Evolutionary conservation across 2,797 vertebrate genomes (phyloP).

Genomic region (Anguilla marmorata): DNA sequence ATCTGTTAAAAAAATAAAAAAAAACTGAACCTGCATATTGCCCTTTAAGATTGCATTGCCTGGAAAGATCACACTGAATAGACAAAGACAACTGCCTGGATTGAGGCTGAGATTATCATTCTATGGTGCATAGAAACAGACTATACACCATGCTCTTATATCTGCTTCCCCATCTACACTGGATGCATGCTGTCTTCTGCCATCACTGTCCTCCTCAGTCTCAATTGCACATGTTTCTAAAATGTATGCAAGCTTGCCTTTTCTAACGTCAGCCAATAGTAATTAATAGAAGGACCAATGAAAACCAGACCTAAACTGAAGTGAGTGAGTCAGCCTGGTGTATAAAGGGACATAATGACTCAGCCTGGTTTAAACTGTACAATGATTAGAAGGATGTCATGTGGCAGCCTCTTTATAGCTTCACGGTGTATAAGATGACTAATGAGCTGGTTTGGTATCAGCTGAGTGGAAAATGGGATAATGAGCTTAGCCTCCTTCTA

Average conservation of each 20-base stretch:
- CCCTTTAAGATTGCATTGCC: background rate
- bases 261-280: no score
- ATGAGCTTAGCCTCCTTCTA: background rate
- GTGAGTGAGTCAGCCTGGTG: background rate
- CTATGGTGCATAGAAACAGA: no score
- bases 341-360: background rate
- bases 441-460: background rate
- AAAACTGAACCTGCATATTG: no score
- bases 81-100: no score
- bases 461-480: background rate
- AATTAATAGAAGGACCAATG: no score
- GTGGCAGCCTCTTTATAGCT: no score
- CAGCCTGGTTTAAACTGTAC: background rate
- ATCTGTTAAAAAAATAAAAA: no score
- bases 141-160: background rate
- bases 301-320: no score
- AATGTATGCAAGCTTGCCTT: no score
- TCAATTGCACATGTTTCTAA: no score
- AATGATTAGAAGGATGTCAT: background rate
- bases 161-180: background rate
- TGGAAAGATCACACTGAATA: background rate
- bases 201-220: no score
- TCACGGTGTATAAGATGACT: background rate
- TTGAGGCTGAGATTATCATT: background rate
- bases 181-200: no score